These are phyloP conservation scores for Trilocha varians DNA, from an alignment of 2,888 invertebrate species.

Conservation along the genomic window DNA sequence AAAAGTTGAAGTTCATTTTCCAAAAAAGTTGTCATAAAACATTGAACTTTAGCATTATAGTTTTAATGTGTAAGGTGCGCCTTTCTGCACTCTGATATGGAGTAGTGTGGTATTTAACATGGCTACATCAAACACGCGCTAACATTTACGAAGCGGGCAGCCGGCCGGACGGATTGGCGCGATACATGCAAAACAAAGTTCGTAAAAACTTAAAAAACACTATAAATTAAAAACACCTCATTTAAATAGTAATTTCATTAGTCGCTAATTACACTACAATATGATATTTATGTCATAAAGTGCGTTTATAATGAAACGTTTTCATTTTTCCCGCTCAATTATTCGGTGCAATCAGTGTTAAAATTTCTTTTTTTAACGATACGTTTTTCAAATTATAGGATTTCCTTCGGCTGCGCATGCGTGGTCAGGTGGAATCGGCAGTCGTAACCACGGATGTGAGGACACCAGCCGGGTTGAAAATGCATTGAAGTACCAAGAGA, in stretches of 20 bases:
- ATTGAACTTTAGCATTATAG: no score
- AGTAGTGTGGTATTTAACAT: constrained; percentile 67
- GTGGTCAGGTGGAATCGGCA: constrained; percentile 26
- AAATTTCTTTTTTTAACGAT: constrained; percentile 48
- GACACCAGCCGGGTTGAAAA: constrained; percentile 33
- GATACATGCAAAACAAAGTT: constrained; percentile 30
- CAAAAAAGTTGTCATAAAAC: no score
- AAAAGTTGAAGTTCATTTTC: no score
- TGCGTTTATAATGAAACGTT: constrained; percentile 12
- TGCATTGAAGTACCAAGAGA: constrained; percentile 32
- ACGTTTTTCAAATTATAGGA: constrained; percentile 62
- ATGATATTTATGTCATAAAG: neutral
- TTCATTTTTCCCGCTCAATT: constrained; percentile 30
- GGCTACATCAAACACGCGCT: constrained; percentile 50
- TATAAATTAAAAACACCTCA: neutral
- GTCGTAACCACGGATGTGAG: constrained; percentile 42
- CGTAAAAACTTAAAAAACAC: constrained; percentile 13
- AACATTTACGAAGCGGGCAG: constrained; percentile 56
- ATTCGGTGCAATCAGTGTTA: constrained; percentile 43
- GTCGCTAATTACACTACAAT: no score
- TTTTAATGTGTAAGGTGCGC: constrained; percentile 19
- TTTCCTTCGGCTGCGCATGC: constrained; percentile 52
- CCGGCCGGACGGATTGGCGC: constrained; percentile 50
- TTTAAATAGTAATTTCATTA: neutral
- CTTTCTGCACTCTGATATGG: constrained; percentile 53